A percentile compares a stretch with the other conserved stretches of the same genome.
phyloP scores from a whole-genome alignment of 2,113 vertebrate species.

The Coracopsis vasa region DNA sequence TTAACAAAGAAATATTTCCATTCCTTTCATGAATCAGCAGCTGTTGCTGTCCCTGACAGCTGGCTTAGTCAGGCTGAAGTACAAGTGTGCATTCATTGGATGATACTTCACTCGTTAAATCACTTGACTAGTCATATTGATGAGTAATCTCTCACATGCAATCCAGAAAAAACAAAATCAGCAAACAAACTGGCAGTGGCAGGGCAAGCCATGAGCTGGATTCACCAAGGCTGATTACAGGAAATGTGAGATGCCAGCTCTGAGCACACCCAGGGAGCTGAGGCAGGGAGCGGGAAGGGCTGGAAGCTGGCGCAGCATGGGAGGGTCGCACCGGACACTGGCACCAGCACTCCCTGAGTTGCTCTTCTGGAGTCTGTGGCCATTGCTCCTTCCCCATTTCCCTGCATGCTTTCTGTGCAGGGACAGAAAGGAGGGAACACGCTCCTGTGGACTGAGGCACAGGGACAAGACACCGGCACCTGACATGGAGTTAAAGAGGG shows the following conservation, averaged over 20 bases:
- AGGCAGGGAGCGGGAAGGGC: neutral
- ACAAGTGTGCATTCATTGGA: neutral
- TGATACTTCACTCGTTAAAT: conserved; percentile 35
- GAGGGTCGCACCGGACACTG: accelerated
- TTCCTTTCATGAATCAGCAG: conserved; percentile 52
- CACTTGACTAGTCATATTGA: conserved; percentile 43
- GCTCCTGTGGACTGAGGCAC: neutral
- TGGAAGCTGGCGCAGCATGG: no score
- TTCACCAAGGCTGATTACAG: neutral
- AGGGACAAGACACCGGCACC: neutral
- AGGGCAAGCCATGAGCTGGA: neutral
- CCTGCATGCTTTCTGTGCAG: neutral
- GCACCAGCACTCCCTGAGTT: accelerated
- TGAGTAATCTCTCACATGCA: conserved; percentile 58
- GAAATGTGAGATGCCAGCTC: neutral
- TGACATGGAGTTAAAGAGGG: neutral
- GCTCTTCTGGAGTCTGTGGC: neutral
- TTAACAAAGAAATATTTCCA: conserved; percentile 38
- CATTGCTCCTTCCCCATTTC: neutral
- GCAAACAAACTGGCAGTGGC: neutral
- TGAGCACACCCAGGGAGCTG: neutral
- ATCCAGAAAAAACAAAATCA: conserved; percentile 2
- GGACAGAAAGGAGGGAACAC: neutral
- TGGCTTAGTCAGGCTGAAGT: conserved; percentile 54
- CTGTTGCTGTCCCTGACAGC: conserved; percentile 30